Base-by-base conservation (phyloP, 2,888 invertebrate genomes). In the Phalera bucephala region DNA sequence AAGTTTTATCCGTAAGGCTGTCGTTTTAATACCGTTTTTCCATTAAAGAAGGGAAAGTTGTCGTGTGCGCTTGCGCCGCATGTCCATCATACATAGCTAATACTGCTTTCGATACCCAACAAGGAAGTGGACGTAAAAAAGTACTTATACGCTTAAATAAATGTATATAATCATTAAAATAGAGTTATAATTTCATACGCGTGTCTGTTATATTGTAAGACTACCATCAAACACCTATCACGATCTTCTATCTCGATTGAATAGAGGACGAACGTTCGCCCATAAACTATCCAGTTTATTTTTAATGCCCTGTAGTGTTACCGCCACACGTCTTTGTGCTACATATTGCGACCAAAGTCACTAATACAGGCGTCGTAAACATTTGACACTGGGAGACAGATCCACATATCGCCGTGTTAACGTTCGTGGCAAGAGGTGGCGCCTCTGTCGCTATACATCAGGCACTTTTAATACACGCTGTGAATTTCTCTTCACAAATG, bases 11-110 rank as follows among this genome's bases (percentile, higher is more conserved):
- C 73, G 72, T 78, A 77, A 67, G 64, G 53, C 56, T 55, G 63
- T 74, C 50, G 64, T 53, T 67, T 72, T 80, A 82, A 82, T 77
- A 83, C 58, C 60, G 78, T 78, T 85, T 85, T 84, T 85, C 80
- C 81, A 74, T 78, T 78, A 82, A 74, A 76, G 75, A 72, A 80
- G 81, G 79, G 86, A 87, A 87, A 86, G 86, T 85, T 79, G 76
- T 74, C 75, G 79, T 76, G 75, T 78, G 64, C 65, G 51, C 53
- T 55, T 63, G 62, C 60, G 64, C 69, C 68, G 75, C 74, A 68
- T 78, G 80, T 78, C 76, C 76, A 78, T 80, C 82, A 76, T 75
- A 78, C 79, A 71, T 75, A 74, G 76, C 75, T 80, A 76, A 81
- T 79, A 79, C 83, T 71, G 82, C 83, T 84, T 86, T 83, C 83